Evolutionary conservation across 2,113 vertebrate genomes (phyloP), one percentile per base, ranked within the genome.

Genomic region (Oncorhynchus clarkii): DNA sequence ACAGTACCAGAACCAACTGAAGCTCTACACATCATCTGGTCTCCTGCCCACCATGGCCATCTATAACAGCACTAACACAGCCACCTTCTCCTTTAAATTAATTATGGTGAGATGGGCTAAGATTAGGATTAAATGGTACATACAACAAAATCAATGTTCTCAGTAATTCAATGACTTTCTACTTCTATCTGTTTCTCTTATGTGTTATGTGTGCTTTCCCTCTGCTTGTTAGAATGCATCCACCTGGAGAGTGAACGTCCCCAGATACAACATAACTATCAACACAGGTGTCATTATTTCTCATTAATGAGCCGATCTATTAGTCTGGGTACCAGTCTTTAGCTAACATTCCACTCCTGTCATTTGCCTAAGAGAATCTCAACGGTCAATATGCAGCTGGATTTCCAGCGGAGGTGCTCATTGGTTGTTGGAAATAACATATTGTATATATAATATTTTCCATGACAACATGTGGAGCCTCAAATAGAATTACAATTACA

Each of bases 61-160:
- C 54, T 70, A 70, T 66, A 79, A 79, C 26, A 16, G 49, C 72
- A 79, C 77, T 66, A 74, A 74, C 48, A 16, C 48, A 8, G 54
- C 24, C 16, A 48, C 66, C 24, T 79, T 79, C 54, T 11, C 51
- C 34, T 79, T 79, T 18, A 45, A 39, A 2, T 39, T 74, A 3
- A 74, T 26, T 16, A 29, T 29, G 54, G 72, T 70, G 57, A 74
- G 77, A 49, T 18, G 20, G 39, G 20, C 16, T 54, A 54, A 54
- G 5, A 54, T 54, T 7, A 18, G 14, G 51, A 54, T 54, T 18
- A 18, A 18, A 18, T 3, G 49, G 14, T 51, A 18, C 51, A 18
- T 18, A 13, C 14, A 54, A 16, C 51, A 27, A 29, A 68, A 20
- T 31, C 14, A 9, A 16, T 68, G 16, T 31, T 18, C 8, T 31